Base-by-base conservation (phyloP, 1,140 invertebrate species). In the Goniozus legneri region DNA sequence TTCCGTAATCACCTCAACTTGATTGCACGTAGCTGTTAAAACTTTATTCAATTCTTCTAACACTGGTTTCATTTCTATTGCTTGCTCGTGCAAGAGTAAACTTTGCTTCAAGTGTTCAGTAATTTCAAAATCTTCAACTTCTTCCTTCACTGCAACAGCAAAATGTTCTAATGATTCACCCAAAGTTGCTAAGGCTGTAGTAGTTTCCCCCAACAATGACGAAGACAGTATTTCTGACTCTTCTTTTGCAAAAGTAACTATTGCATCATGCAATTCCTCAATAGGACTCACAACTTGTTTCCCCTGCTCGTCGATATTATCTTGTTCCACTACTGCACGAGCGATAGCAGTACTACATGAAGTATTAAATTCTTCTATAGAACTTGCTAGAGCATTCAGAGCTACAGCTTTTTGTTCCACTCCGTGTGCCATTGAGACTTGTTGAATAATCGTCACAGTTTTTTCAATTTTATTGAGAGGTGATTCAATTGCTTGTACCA, bases 101-200 rank as follows among this genome's bases (percentile, higher is more conserved):
- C 56, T 33, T 10, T 47, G 24, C 18, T 45, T 16, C 19, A 8
- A 43, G 45, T 54, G 43, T 24, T 38, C 52, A 19, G 6, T 3
- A 32, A 45, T 31, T 16, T 48, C 35, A 33, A 44, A 12, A 34
- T 50, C 62, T 43, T 71, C 70, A 30, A 67, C 38, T 44, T 73
- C 55, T 37, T 69, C 67, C 14, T 58, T 65, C 24, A 74, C 68
- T 49, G 65, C 19, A 67, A 54, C 24, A 68, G 65, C 1, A 76
- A 70, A 44, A 8, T 58, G 50, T 12, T 50, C 41, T n/a, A 72
- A 50, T 4, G 64, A 64, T 4, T 47, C n/a, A 8, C 7, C 14
- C 13, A 33, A 33, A 33, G 6, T 33, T 4, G 13, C 14, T 33
- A 33, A 33, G 7, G 32, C 32, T n/a, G 32, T 33, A 33, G 14